Evolutionary conservation across 2,888 invertebrate species (phyloP).

Genomic region (Nesidiocoris tenuis): DNA sequence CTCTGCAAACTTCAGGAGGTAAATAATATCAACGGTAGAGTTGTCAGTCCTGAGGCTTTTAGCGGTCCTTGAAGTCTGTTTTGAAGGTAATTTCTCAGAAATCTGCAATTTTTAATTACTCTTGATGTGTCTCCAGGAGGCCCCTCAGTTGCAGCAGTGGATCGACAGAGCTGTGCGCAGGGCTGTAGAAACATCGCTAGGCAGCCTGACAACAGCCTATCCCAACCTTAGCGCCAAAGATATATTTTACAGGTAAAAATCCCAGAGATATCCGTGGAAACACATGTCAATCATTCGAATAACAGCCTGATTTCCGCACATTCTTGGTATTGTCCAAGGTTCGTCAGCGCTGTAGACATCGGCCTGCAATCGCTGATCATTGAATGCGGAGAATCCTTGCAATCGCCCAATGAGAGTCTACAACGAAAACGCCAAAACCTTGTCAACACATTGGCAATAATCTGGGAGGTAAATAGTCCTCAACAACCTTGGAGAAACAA

Average conservation of each 20-base stretch:
- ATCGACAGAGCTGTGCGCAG: conserved; percentile 23
- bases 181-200: neutral
- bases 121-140: too few relatives aligned
- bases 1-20: conserved; percentile 38
- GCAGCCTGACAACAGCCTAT: conserved; percentile 3
- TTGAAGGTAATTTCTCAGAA: too few relatives aligned
- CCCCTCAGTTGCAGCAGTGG: neutral
- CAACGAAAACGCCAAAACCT: conserved; percentile 11
- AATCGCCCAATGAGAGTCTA: neutral
- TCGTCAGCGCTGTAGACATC: conserved; percentile 21
- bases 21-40: too few relatives aligned
- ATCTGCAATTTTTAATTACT: neutral
- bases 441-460: conserved; percentile 16
- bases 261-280: neutral
- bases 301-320: too few relatives aligned
- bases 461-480: conserved; percentile 23
- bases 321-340: too few relatives aligned
- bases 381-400: conserved; percentile 20
- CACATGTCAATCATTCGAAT: too few relatives aligned
- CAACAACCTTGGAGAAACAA: conserved; percentile 9
- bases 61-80: too few relatives aligned
- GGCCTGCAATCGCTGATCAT: conserved; percentile 16
- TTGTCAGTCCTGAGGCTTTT: too few relatives aligned
- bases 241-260: conserved; percentile 24
- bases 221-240: conserved; percentile 22